Conservation (phyloP, 2,113 vertebrate species). For the Eupsittula cactorum region DNA sequence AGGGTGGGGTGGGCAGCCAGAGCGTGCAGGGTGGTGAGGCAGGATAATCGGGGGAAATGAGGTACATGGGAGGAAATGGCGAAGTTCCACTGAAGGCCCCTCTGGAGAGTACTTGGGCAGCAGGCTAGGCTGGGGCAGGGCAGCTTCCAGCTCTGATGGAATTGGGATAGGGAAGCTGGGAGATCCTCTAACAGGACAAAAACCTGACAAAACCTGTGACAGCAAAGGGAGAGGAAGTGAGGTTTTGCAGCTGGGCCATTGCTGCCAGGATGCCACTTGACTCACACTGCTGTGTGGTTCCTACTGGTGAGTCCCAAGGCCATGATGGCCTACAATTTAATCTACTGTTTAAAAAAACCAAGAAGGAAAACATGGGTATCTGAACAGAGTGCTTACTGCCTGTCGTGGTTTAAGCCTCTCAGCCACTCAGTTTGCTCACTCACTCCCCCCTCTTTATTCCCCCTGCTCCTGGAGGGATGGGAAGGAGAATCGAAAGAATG, state of each 20-base stretch:
- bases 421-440: too few species aligned
- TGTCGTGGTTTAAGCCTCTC: too few species aligned
- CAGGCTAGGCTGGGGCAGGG: neutral
- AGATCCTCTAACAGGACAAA: neutral
- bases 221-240: neutral
- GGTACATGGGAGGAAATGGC: neutral
- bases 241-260: neutral
- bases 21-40: accelerated
- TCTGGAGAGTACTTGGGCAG: neutral
- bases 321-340: neutral
- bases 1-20: neutral
- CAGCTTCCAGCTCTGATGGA: neutral
- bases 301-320: neutral
- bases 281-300: neutral
- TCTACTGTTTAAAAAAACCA: neutral
- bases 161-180: neutral
- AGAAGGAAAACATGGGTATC: neutral
- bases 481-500: too few species aligned
- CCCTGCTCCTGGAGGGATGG: too few species aligned
- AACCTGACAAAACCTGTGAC: neutral
- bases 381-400: neutral
- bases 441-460: too few species aligned
- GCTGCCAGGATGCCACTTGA: neutral
- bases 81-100: neutral
- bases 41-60: neutral